Percentiles rank a stretch among this genome's conserved stretches.
These are phyloP conservation scores for Tachyglossus aculeatus DNA, from an alignment of 2,797 vertebrate species.

Conservation along the genomic window DNA sequence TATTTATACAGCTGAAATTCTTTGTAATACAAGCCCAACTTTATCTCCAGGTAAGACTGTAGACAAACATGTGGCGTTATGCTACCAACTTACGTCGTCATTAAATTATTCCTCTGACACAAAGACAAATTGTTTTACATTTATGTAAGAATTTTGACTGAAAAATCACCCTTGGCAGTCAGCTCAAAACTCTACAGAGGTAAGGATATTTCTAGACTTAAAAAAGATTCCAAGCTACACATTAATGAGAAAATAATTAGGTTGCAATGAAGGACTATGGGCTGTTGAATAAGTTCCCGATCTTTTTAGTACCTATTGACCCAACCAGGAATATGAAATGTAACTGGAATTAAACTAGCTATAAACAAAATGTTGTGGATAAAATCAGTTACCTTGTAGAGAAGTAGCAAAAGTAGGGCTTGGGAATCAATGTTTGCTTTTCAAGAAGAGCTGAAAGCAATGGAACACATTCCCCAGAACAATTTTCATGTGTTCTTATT, in stretches of 20 bases:
- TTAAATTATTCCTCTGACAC: conserved; percentile 88
- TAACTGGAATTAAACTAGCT: too few relatives aligned
- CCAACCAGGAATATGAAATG: too few relatives aligned
- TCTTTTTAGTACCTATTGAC: not conserved
- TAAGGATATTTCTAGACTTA: conserved; percentile 61
- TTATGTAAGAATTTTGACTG: conserved; percentile 68
- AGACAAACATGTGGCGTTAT: conserved; percentile 82
- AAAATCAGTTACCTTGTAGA: conserved; percentile 20
- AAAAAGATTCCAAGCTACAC: conserved; percentile 27
- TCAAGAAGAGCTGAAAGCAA: not conserved
- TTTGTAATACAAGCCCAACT: conserved; percentile 81
- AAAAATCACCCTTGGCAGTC: conserved; percentile 89
- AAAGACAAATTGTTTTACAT: conserved; percentile 90
- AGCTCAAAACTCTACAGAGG: conserved; percentile 60
- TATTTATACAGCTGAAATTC: conserved; percentile 82
- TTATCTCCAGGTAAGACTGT: conserved; percentile 88
- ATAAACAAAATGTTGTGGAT: conserved; percentile 19
- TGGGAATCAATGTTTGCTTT: not conserved
- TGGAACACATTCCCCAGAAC: too few relatives aligned
- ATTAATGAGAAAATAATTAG: conserved; percentile 66
- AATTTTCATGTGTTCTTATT: too few relatives aligned
- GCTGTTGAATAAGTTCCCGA: conserved; percentile 52
- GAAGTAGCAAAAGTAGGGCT: too few relatives aligned
- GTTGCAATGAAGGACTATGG: conserved; percentile 53
- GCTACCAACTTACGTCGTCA: conserved; percentile 83